Base-by-base conservation (phyloP, 1,140 invertebrate genomes). In the Marisa cornuarietis region DNA sequence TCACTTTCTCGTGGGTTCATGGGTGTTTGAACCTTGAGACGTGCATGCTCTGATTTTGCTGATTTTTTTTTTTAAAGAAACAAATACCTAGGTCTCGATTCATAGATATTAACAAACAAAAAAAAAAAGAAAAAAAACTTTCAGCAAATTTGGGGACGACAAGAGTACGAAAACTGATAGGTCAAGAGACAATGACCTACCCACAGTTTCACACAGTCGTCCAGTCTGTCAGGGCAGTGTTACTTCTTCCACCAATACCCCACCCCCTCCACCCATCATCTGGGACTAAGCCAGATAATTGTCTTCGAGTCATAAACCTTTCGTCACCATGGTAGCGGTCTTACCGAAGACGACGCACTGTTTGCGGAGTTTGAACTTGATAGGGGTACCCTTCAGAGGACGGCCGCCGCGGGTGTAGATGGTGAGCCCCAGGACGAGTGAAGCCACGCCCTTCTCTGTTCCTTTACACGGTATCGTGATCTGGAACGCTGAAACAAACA, bases 391-490 rank as follows among this genome's bases (percentile, higher is more conserved):
- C 87, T 95, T 94, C 79, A 98, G 91, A 71, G 95, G 94, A 87
- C 94, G 92, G 83, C 94, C 94, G 91, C 94, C 94, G 87, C 93
- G 93, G 65, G 85, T 82, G 91, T 96, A 94, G 82, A 99, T 96
- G 81, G 95, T 93, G 73, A 99, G 92, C 52, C 96, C 95, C 87
- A 99, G 95, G 82, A 94, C 94, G 90, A 99, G 96, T 76, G 95
- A 94, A 6, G 96, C 96, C 78, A 97, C 94, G 24, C 97, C 97
- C 81, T 95, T 96, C 87, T 93, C 94, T 88, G 96, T 96, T 63
- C 96, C 96, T 81, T 95, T 94, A 90, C 97, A 99, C 61, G 96
- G 96, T 86, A 99, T 92, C 83, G 95, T 93, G 82, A 98, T 94
- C 92, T 96, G 97, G 91, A 98, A 98, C 89, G 96, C 96, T 96